Evolutionary conservation across 2,113 vertebrate genomes (phyloP), one percentile per base, ranked within the genome.

Genomic region (Triplophysa siluroides): DNA sequence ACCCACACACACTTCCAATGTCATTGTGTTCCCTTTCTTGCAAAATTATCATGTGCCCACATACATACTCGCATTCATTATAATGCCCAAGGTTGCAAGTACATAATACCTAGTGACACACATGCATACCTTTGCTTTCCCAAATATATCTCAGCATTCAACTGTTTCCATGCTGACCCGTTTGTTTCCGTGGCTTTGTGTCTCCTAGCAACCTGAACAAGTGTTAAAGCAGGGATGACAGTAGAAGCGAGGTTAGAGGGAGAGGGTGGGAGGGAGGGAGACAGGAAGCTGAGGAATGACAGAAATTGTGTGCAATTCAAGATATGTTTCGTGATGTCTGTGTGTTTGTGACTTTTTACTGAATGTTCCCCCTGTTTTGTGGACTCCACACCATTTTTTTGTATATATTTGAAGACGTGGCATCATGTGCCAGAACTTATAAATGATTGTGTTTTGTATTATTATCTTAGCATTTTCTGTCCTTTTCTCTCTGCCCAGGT

Each of bases 161-260:
- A 78, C 88, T 76, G 80, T 91, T 90, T 89, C 86, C 78, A 79
- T 66, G 85, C 84, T 92, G 90, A 92, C 89, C 87, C 86, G 87
- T 88, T 86, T 84, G 70, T 88, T 92, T 90, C 84, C 77, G 80
- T 90, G 87, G 88, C 90, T 91, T 92, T 89, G 86, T 23, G 86
- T 92, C 81, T 88, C 92, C 89, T 92, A 91, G 93, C 92, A 92
- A 93, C 92, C 86, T 67, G 89, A 89, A 89, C 85, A 88, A 91
- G 91, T 92, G 90, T 92, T 92, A 88, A 91, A 93, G 85, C 87
- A 88, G 90, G 88, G 84, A 90, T 89, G 89, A 89, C 87, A 89
- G 91, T 87, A 88, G 78, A 87, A 89, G 87, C 87, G 86, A 87
- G 86, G 26, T 83, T 80, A 86, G 78, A 61, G 78, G 84, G 81